Conservation (phyloP, 2,113 vertebrate genomes). For the Thryonomys swinderianus region DNA sequence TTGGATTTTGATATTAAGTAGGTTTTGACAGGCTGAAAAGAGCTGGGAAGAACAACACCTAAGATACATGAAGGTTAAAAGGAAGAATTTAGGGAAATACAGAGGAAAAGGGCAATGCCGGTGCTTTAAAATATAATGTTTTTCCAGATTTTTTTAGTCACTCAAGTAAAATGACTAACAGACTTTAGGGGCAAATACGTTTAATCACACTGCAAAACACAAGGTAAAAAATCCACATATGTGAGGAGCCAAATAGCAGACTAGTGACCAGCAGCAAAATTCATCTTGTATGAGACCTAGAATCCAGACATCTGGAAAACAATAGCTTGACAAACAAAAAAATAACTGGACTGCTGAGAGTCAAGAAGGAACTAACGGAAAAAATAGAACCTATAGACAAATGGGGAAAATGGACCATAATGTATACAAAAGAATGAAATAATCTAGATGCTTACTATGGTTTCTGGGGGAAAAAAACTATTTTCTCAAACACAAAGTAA, state of each 20-base stretch:
- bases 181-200: not conserved
- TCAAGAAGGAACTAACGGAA: not conserved
- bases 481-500: not conserved
- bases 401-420: not conserved
- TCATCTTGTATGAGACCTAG: not conserved
- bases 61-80: not conserved
- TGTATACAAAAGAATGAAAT: not conserved
- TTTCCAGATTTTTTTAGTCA: not conserved
- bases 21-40: not conserved
- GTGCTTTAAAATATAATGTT: not conserved
- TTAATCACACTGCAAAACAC: not conserved
- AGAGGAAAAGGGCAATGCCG: not conserved
- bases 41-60: not conserved
- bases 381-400: not conserved
- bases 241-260: not conserved
- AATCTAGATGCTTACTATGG: not conserved
- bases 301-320: too few species aligned
- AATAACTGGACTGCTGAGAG: not conserved
- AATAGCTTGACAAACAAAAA: not conserved
- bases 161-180: not conserved
- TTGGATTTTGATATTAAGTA: not conserved
- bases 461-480: too few species aligned
- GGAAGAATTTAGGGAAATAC: not conserved
- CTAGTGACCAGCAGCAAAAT: not conserved
- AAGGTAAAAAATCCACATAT: not conserved